These are phyloP conservation scores for Arctocebus calabarensis DNA, from an alignment of 2,797 vertebrate genomes.

Conservation along the genomic window DNA sequence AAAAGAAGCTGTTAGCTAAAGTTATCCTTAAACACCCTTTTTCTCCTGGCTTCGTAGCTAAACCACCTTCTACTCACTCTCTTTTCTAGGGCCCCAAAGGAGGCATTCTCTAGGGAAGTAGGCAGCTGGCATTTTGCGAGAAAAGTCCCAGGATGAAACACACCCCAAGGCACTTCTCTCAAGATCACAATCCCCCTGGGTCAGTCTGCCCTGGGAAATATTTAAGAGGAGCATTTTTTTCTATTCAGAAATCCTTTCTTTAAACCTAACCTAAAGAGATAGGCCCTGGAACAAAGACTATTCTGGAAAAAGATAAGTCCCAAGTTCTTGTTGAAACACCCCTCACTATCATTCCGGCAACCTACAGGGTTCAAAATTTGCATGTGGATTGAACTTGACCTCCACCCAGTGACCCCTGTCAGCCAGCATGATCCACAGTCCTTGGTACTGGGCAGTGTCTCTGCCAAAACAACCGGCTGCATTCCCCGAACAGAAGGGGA, in stretches of 20 bases:
- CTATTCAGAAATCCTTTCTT: not conserved
- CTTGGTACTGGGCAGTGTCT: not conserved
- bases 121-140: not conserved
- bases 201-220: not conserved
- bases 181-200: not conserved
- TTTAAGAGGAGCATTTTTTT: not conserved
- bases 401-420: fast-evolving
- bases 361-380: not conserved
- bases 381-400: not conserved
- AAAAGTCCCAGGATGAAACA: not conserved
- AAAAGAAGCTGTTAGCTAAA: not conserved
- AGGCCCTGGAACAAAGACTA: not conserved
- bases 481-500: constrained; percentile 50
- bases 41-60: not conserved
- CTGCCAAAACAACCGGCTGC: fast-evolving
- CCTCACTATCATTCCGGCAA: not conserved
- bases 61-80: not conserved
- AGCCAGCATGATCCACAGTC: fast-evolving
- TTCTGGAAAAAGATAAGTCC: not conserved
- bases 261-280: not conserved
- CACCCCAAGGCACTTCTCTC: fast-evolving
- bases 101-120: not conserved
- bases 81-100: not conserved
- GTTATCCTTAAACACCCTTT: not conserved
- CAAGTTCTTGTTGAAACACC: not conserved